Conservation (phyloP, 2,888 invertebrate genomes). For the Volucella bombylans region DNA sequence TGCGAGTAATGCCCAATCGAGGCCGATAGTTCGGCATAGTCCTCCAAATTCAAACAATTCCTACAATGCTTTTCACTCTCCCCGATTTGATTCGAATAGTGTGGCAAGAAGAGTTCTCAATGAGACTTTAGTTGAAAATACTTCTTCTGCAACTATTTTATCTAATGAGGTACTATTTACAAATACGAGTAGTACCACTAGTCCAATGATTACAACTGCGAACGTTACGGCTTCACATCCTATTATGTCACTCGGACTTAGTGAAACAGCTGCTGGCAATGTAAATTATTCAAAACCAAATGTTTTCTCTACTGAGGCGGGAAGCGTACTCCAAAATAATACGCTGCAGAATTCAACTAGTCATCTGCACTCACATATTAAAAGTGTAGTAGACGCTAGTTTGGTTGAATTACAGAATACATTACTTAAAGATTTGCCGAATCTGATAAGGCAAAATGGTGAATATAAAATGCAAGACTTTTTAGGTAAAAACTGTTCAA, state of each 20-base stretch:
- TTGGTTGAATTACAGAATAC: too few relatives aligned
- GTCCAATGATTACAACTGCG: not conserved
- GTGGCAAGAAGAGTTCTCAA: not conserved
- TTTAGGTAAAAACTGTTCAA: too few relatives aligned
- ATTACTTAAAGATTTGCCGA: too few relatives aligned
- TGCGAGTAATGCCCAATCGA: not conserved
- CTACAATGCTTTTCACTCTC: not conserved
- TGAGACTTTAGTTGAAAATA: not conserved
- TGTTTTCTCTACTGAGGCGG: too few relatives aligned
- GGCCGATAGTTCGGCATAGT: not conserved
- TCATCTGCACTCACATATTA: slow-evolving; percentile 7
- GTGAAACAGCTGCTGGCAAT: not conserved
- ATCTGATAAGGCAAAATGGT: not conserved
- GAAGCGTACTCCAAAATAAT: too few relatives aligned
- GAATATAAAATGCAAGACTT: too few relatives aligned
- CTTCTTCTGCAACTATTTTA: not conserved
- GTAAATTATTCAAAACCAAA: not conserved
- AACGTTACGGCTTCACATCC: not conserved
- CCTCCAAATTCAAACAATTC: not conserved
- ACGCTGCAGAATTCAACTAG: not conserved
- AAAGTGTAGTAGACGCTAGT: not conserved
- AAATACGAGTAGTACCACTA: not conserved
- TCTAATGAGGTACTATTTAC: not conserved
- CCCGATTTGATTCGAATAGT: not conserved
- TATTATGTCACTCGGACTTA: not conserved